Conservation (phyloP, 2,888 invertebrate genomes). For the Empis livida region DNA sequence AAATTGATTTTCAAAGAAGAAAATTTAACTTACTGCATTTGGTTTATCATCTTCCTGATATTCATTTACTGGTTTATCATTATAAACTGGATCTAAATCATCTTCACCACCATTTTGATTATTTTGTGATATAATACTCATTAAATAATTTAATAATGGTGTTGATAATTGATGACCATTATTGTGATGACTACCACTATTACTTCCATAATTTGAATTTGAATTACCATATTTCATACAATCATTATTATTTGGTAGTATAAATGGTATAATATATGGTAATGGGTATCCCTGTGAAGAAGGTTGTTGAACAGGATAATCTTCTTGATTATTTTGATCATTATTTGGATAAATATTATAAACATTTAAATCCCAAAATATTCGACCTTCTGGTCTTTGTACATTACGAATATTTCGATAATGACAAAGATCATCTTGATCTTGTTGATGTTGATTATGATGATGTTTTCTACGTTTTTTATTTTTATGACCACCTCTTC, state of each 20-base stretch:
- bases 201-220: neutral
- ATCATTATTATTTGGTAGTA: too few relatives aligned
- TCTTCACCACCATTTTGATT: slow-evolving; percentile 1
- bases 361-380: slow-evolving; percentile 31
- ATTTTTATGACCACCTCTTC: neutral
- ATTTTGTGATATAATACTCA: neutral
- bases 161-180: neutral
- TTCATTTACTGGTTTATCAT: slow-evolving; percentile 5
- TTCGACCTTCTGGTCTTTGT: slow-evolving; percentile 22
- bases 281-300: too few relatives aligned
- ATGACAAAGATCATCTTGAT: neutral
- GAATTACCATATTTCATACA: too few relatives aligned
- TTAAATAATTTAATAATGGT: neutral
- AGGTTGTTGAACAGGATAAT: neutral
- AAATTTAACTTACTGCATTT: neutral
- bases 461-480: neutral
- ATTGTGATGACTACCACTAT: neutral
- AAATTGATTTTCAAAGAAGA: neutral
- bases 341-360: slow-evolving; percentile 23
- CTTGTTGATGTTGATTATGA: neutral
- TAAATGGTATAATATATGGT: neutral
- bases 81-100: slow-evolving; percentile 9
- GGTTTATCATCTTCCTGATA: neutral
- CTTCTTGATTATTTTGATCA: neutral
- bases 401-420: neutral